Percentiles rank a stretch among this genome's conserved stretches.
Conservation (phyloP, 2,888 invertebrate species). For the Epinotia bilunana region DNA sequence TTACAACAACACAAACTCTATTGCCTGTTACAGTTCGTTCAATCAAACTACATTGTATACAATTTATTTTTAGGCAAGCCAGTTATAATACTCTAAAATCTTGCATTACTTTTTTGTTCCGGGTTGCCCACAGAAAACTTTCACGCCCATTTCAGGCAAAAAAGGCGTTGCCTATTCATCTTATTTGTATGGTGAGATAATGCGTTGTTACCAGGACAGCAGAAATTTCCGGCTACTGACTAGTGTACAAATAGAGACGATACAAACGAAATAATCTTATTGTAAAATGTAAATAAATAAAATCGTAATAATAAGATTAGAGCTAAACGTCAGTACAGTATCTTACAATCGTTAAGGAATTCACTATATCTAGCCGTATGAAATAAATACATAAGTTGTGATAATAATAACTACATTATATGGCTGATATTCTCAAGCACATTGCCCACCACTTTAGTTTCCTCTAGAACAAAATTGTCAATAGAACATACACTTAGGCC, state of each 20-base stretch:
- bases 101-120: no score
- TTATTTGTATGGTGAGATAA: not conserved
- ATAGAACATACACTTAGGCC: no score
- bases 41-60: no score
- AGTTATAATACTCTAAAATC: no score
- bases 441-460: not conserved
- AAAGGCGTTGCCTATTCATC: no score
- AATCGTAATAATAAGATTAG: constrained; percentile 29
- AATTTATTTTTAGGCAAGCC: no score
- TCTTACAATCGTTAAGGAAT: constrained; percentile 22
- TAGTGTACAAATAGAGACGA: constrained; percentile 23
- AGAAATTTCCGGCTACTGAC: constrained; percentile 7
- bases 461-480: no score
- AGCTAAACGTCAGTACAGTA: constrained; percentile 36
- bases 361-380: constrained; percentile 1
- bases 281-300: constrained; percentile 40
- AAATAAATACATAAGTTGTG: constrained; percentile 14
- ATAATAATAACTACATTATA: constrained; percentile 8
- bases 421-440: constrained; percentile 6
- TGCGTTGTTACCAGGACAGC: not conserved
- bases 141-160: no score
- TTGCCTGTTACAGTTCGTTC: no score
- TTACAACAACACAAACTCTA: no score
- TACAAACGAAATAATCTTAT: constrained; percentile 16
- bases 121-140: no score